Evolutionary conservation across 1,140 invertebrate genomes (phyloP).

Genomic region (Coptotermes formosanus): DNA sequence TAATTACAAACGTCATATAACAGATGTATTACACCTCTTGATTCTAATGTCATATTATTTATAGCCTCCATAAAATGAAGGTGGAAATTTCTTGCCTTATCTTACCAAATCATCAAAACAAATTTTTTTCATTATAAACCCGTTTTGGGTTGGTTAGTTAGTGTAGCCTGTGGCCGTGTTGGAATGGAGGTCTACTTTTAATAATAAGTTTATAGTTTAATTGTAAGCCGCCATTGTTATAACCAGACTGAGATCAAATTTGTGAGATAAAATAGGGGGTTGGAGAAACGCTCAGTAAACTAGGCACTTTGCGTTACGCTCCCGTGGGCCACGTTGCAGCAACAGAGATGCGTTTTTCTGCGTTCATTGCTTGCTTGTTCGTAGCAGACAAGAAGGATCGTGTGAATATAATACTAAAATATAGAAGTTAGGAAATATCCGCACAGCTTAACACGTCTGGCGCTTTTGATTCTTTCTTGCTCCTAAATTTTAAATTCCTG

Average conservation of each 20-base stretch:
- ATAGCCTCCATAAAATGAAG: neutral
- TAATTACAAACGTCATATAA: slow-evolving; percentile 21
- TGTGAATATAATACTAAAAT: too few species aligned
- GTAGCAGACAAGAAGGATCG: too few species aligned
- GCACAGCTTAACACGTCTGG: too few species aligned
- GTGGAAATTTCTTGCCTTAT: slow-evolving; percentile 19
- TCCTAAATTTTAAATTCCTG: too few species aligned
- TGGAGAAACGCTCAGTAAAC: neutral
- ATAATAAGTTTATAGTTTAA: slow-evolving; percentile 30
- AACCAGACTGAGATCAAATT: neutral
- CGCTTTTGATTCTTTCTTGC: too few species aligned
- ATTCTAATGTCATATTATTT: slow-evolving; percentile 26
- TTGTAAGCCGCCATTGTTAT: slow-evolving; percentile 24
- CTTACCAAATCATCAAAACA: slow-evolving; percentile 21
- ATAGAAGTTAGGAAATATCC: too few species aligned
- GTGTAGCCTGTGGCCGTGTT: neutral
- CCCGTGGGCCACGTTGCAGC: neutral
- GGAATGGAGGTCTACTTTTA: slow-evolving; percentile 20
- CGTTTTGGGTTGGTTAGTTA: neutral
- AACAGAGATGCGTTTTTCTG: neutral
- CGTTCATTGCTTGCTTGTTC: neutral
- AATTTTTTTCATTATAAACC: slow-evolving; percentile 8
- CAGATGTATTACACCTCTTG: slow-evolving; percentile 27
- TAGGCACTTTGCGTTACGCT: neutral
- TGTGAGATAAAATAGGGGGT: neutral